A percentile compares a stretch with the other conserved stretches of the same genome.
Conservation (phyloP, 2,888 invertebrate genomes). For the Heliconius ismenius region DNA sequence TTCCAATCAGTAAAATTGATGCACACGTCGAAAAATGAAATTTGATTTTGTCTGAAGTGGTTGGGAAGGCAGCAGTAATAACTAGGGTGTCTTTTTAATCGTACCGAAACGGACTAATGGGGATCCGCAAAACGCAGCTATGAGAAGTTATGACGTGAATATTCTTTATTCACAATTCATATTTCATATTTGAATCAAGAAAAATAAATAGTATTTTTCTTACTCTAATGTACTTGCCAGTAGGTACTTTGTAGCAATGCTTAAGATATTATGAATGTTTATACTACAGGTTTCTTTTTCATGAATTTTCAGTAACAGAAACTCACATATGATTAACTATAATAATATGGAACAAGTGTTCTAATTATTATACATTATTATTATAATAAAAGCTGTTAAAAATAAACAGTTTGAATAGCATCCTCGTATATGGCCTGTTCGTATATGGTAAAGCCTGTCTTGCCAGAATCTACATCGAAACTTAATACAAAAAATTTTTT, state of each 20-base stretch:
- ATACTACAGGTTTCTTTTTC: background rate
- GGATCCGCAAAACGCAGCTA: background rate
- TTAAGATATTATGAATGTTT: no score
- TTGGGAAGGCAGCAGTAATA: conserved; percentile 23
- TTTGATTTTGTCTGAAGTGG: conserved; percentile 36
- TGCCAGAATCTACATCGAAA: no score
- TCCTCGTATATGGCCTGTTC: no score
- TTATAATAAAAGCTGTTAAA: no score
- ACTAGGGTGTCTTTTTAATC: conserved; percentile 27
- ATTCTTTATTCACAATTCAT: conserved; percentile 16
- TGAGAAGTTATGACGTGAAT: conserved; percentile 9
- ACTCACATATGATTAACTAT: background rate
- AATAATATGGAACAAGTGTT: no score
- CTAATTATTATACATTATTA: no score
- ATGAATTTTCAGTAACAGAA: background rate
- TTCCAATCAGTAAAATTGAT: conserved; percentile 26
- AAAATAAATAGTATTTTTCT: no score
- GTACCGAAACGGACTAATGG: conserved; percentile 21
- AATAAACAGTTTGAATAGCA: no score
- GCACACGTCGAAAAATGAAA: conserved; percentile 38
- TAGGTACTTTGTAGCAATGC: no score
- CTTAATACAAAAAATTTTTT: no score
- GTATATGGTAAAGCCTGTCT: no score
- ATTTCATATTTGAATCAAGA: background rate
- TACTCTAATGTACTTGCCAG: no score